Evolutionary conservation across 2,888 invertebrate genomes (phyloP), one percentile per base, ranked within the genome.

Genomic region (Chymomyza caudatula): DNA sequence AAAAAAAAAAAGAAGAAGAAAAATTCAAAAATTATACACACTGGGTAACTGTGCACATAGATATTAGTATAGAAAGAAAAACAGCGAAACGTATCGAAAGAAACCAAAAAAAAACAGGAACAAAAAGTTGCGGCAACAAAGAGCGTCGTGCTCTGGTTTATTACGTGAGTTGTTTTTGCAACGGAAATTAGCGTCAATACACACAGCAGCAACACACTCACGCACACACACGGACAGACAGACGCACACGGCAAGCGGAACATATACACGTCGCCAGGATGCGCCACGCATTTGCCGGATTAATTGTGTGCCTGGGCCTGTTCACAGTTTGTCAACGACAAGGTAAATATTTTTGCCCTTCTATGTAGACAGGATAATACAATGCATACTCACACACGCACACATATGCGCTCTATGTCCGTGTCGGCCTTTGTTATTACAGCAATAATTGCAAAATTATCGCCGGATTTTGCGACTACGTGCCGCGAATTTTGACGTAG

Each of bases 321-420:
- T 67, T 87, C 76, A 85, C 77, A 74, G 82, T 83, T 84, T 87
- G 87, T 83, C 85, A 87, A 77, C 84, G 85, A 63, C 78, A 87
- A 85, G 87, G 87, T 87, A 87, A 87, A 87, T 87, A 87, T 86
- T 85, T 82, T 85, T 75, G 56, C 62, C 60, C 58, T 49, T 47
- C 6, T 15, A 17, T 19, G 17, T 47, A 47, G 47, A 17, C 47
- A 17, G 19, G 19, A 55, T 37, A 55, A 20, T 17, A 29, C n/a
- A n/a, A 25, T 53, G 53, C 20, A 47, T 22, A 23, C 23, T 4
- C 8, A 5, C 53, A 5, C 22, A 0, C 23, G 2, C 53, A 20
- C 29, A 17, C 61, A 63, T 42, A 13, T 42, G 53, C 17, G 37
- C 53, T 61, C 23, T 15, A 29, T 23, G n/a, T 11, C 37, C 63